Conservation (phyloP, 2,797 vertebrate genomes). For the Sebastes iracundus region DNA sequence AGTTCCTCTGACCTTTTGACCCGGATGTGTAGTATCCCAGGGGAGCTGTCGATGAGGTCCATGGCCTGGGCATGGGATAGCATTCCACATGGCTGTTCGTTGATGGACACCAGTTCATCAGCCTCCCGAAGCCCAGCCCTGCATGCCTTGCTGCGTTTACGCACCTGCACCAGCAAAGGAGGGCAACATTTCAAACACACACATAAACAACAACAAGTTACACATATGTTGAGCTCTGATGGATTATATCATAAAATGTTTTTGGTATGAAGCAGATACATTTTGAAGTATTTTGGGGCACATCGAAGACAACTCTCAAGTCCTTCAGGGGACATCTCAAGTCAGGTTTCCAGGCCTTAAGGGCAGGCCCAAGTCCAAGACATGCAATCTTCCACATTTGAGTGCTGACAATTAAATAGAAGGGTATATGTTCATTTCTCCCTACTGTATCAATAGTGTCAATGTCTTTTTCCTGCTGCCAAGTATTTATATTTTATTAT, state of each 20-base stretch:
- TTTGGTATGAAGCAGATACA: background rate
- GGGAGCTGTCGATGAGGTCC: conserved; percentile 92
- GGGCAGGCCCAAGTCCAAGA: background rate
- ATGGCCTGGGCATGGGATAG: conserved; percentile 95
- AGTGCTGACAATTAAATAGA: background rate
- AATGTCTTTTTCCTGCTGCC: too few species aligned
- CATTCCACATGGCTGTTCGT: conserved; percentile 88
- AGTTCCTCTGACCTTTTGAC: conserved; percentile 88
- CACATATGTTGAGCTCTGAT: background rate
- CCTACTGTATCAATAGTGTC: background rate
- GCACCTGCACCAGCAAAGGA: conserved; percentile 84
- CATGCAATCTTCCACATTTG: background rate
- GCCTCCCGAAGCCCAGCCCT: conserved; percentile 92
- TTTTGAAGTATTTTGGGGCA: background rate
- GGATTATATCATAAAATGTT: background rate
- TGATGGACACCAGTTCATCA: conserved; percentile 93
- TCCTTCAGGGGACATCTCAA: background rate
- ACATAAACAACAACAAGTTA: background rate
- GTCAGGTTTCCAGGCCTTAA: background rate
- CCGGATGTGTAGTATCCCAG: conserved; percentile 86
- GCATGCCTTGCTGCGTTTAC: conserved; percentile 97
- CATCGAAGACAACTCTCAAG: background rate
- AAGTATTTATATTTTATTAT: background rate
- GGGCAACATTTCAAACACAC: background rate
- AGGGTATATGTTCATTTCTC: background rate